These are phyloP conservation scores for Theretra japonica DNA, from an alignment of 2,888 invertebrate species.

Conservation along the genomic window DNA sequence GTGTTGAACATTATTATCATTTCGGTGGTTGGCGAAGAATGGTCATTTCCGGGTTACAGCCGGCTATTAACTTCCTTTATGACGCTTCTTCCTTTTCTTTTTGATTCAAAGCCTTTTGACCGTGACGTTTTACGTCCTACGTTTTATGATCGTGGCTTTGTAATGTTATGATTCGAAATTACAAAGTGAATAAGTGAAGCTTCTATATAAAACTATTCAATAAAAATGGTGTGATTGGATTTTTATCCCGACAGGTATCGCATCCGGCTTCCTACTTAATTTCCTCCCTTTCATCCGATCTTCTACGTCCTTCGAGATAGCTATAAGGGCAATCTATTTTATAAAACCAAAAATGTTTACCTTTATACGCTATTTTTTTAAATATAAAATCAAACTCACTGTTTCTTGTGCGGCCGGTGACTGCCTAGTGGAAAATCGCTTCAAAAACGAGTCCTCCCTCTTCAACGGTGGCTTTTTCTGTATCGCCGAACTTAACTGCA, in stretches of 20 bases:
- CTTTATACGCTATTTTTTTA: neutral
- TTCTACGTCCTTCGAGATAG: too few species aligned
- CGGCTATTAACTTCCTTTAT: conserved; percentile 25
- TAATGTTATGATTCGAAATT: conserved; percentile 7
- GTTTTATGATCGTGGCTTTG: neutral
- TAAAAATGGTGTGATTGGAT: neutral
- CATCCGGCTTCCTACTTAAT: too few species aligned
- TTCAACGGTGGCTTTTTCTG: conserved; percentile 96
- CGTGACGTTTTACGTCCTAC: conserved; percentile 2
- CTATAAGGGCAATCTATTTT: too few species aligned
- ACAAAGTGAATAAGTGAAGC: neutral
- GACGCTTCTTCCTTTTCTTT: conserved; percentile 22
- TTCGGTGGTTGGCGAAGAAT: neutral
- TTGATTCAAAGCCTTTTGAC: conserved; percentile 22
- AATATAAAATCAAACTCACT: conserved; percentile 69
- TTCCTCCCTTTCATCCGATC: too few species aligned
- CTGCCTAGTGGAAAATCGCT: conserved; percentile 96
- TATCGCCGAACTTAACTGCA: conserved; percentile 94
- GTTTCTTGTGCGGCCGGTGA: conserved; percentile 94
- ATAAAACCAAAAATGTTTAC: neutral
- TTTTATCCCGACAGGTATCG: neutral
- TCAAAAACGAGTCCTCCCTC: conserved; percentile 96
- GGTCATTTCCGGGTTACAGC: conserved; percentile 24
- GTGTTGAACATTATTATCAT: conserved; percentile 19
- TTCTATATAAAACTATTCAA: too few species aligned